Base-by-base conservation (phyloP, 2,113 vertebrate species). In the Anseranas semipalmata region DNA sequence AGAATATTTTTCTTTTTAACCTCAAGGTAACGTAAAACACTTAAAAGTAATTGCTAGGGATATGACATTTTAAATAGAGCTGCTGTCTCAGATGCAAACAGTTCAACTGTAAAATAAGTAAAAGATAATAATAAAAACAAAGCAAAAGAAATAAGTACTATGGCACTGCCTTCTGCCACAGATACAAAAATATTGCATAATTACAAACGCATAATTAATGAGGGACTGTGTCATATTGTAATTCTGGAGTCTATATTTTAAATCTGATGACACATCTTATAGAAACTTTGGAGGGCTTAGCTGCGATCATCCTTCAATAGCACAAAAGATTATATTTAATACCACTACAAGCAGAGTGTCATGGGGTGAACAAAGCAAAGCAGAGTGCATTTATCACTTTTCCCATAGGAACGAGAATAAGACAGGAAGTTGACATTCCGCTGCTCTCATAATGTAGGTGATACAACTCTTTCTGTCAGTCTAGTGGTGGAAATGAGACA, bases 31-130 rank as follows among this genome's bases (percentile, higher is more conserved):
- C 0, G 0, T 76, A 82, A 92, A 93, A 82, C 24, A 68, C 37
- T 77, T 81, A 82, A 89, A 84, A 76, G 45, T 86, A 96, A 90
- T 96, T 95, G 66, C 79, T 92, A 70, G 9, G 58, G 48, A 15
- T 67, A 60, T 94, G 85, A 88, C 89, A 94, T 88, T 85, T 95
- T 96, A 84, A 93, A 95, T 77, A 88, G 56, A 91, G 60, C 62
- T 68, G 15, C 33, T 91, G 73, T 81, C 77, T 94, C 41, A 68
- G 37, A 84, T 74, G 7, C 33, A 60, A 89, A 55, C 59, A 82
- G 55, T 66, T 28, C 41, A 80, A 58, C 62, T 58, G 14, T 58
- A 81, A 84, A 90, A 90, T 43, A 83, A 73, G 63, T 60, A 85
- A 84, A 84, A 41, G 41, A 72, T 68, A 75, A 77, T 46, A 46